These are phyloP conservation scores for Dione vanillae DNA, from an alignment of 2,888 invertebrate genomes.

Conservation along the genomic window DNA sequence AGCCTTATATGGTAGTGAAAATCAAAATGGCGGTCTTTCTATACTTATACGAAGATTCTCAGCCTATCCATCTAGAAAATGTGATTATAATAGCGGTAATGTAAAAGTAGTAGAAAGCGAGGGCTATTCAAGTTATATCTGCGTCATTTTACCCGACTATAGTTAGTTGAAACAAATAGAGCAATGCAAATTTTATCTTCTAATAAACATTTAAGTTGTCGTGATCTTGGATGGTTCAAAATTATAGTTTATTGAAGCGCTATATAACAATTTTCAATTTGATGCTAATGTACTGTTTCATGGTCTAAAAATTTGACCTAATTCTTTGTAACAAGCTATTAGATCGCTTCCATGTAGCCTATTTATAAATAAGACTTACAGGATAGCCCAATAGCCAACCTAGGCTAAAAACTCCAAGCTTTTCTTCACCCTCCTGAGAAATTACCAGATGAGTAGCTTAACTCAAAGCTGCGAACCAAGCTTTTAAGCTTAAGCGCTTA, in stretches of 20 bases:
- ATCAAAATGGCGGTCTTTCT: slow-evolving; percentile 6
- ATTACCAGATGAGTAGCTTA: not conserved
- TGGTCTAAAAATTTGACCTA: slow-evolving; percentile 58
- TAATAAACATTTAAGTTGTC: slow-evolving; percentile 37
- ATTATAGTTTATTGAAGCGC: slow-evolving; percentile 36
- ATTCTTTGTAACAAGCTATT: slow-evolving; percentile 37
- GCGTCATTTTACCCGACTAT: slow-evolving; percentile 48
- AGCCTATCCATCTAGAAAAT: slow-evolving; percentile 69
- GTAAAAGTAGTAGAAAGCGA: slow-evolving; percentile 68
- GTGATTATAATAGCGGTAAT: slow-evolving; percentile 74
- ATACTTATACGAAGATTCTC: slow-evolving; percentile 54
- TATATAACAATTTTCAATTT: slow-evolving; percentile 56
- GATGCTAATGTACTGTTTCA: slow-evolving; percentile 60
- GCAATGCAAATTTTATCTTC: slow-evolving; percentile 37
- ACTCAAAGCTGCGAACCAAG: not conserved
- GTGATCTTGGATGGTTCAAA: slow-evolving; percentile 38
- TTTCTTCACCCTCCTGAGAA: not conserved
- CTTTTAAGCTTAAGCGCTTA: not conserved
- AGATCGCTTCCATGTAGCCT: not conserved
- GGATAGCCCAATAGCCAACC: not conserved
- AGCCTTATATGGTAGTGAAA: slow-evolving; percentile 1
- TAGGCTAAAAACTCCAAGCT: not conserved
- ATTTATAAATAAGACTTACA: not conserved
- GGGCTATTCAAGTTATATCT: slow-evolving; percentile 64
- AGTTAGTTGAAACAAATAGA: slow-evolving; percentile 42